Evolutionary conservation across 1,140 invertebrate species (phyloP).

Genomic region (Anastrepha obliqua): DNA sequence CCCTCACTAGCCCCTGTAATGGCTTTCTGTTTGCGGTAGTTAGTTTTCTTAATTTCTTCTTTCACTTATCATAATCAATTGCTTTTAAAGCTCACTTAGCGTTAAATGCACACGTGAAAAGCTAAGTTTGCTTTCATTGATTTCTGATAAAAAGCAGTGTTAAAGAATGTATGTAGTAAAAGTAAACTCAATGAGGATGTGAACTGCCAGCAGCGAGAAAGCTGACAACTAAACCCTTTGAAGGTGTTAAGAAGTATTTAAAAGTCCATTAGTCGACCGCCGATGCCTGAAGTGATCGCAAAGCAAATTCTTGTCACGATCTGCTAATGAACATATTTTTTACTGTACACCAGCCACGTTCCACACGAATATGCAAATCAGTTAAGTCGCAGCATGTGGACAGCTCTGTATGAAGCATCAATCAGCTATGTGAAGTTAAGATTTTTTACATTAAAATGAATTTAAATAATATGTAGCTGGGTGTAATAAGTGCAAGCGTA

Average conservation of each 20-base stretch:
- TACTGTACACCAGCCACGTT: not conserved
- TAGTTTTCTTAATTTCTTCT: too few relatives aligned
- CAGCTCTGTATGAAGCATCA: not conserved
- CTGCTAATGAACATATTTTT: not conserved
- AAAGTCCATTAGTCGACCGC: conserved; percentile 1
- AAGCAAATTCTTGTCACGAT: not conserved
- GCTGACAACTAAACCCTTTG: not conserved
- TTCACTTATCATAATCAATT: too few relatives aligned
- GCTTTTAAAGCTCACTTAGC: too few relatives aligned
- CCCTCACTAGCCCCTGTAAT: too few relatives aligned
- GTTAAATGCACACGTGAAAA: too few relatives aligned
- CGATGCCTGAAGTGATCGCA: not conserved
- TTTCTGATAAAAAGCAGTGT: too few relatives aligned
- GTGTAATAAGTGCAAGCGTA: not conserved
- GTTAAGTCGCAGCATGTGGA: not conserved
- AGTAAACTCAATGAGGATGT: too few relatives aligned
- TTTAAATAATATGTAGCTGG: not conserved
- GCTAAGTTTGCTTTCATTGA: too few relatives aligned
- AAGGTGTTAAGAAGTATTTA: conserved; percentile 11
- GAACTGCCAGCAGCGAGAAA: too few relatives aligned
- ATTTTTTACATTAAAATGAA: not conserved
- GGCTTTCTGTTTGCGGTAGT: too few relatives aligned
- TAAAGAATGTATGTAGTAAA: too few relatives aligned
- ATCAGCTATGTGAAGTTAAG: conserved; percentile 1
- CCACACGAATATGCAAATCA: conserved; percentile 31